phyloP scores from a whole-genome alignment of 2,797 vertebrate genomes.

The Trichosurus vulpecula region DNA sequence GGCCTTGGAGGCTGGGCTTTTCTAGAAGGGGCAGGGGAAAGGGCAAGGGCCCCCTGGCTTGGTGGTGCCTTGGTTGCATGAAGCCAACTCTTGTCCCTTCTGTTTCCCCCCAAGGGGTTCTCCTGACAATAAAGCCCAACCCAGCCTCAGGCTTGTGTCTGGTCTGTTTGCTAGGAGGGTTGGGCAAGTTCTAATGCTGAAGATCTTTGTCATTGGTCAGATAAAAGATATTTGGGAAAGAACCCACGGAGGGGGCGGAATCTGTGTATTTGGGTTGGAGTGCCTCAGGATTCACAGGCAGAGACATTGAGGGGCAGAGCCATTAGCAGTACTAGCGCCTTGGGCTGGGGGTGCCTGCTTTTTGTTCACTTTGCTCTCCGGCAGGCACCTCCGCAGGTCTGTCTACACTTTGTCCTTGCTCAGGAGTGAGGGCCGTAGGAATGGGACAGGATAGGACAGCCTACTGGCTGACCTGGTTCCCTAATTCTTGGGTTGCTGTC shows the following conservation, averaged over 20 bases:
- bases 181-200: not conserved
- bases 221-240: not conserved
- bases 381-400: rapidly evolving
- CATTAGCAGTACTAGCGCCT: not conserved
- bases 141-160: not conserved
- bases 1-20: not conserved
- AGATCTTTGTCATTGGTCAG: not conserved
- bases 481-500: rapidly evolving
- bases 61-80: not conserved
- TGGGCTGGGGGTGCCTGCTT: no score
- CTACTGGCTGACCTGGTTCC: not conserved
- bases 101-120: not conserved
- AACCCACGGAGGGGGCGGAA: no score
- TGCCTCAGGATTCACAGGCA: not conserved
- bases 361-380: not conserved
- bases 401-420: slow-evolving; percentile 57
- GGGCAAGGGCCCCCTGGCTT: not conserved
- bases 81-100: not conserved
- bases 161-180: not conserved
- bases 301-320: not conserved
- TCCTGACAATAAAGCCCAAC: not conserved
- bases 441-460: not conserved
- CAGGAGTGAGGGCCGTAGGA: not conserved
- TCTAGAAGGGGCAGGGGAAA: not conserved
- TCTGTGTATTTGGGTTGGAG: not conserved